Evolutionary conservation across 2,797 vertebrate genomes (phyloP), one percentile per base, ranked within the genome.

Genomic region (Ara ararauna): DNA sequence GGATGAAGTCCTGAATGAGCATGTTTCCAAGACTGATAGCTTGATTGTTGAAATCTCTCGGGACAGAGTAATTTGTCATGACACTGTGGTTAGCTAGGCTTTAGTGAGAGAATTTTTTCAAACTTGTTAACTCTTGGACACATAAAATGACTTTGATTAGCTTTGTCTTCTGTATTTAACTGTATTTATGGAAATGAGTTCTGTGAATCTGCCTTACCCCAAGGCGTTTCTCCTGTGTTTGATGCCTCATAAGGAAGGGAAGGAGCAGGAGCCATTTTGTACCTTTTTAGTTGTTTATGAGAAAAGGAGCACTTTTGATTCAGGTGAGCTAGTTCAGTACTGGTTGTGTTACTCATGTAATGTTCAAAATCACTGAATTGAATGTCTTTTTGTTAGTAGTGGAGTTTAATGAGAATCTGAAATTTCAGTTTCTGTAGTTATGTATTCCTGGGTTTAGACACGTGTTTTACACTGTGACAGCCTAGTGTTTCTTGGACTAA

Each of bases 301-400:
- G 44, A 30, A 7, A 65, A 60, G 32, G 17, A 72, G 17, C 27
- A 4, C 36, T 36, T 83, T 77, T 61, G 27, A 16, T 42, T 78
- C 7, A 27, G 29, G 26, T 50, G 32, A 47, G 9, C 61, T 80
- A 5, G 11, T 51, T 85, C n/a, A 45, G 67, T 60, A 19, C n/a
- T 30, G 5, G 17, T 34, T 4, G 2, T 38, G 88, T 64, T 32
- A 27, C 16, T 56, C 2, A 1, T 0, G 0, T 56, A 27, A 26
- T 36, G 7, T 62, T 70, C 54, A 64, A 54, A 65, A 71, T 61
- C 21, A 29, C 24, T 65, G 21, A 61, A 80, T 7, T 54, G 26
- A 83, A 79, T 38, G 4, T 50, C 85, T 92, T 65, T 79, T 87
- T 84, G 6, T 54, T 54, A 40, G 16, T 47, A 36, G 15, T 2